phyloP scores from a whole-genome alignment of 2,113 vertebrate genomes.

The Odocoileus hemionus region DNA sequence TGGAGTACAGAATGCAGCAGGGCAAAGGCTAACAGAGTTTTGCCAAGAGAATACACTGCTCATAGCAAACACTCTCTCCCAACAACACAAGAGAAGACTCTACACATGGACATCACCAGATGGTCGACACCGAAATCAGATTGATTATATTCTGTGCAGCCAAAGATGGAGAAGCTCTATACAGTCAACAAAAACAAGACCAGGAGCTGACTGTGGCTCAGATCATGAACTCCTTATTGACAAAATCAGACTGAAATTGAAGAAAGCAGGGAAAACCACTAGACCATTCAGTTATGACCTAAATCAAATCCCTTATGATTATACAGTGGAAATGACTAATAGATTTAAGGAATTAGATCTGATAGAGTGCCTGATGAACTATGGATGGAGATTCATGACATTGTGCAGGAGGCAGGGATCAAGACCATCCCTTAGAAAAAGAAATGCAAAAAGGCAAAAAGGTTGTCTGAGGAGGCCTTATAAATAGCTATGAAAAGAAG shows the following conservation, averaged over 20 bases:
- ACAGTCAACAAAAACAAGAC: neutral
- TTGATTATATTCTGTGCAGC: neutral
- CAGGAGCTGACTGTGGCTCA: neutral
- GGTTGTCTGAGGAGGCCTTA: neutral
- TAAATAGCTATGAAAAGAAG: neutral
- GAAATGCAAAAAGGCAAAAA: neutral
- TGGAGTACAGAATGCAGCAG: neutral
- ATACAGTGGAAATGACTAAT: neutral
- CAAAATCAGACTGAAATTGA: neutral
- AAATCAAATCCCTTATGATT: neutral
- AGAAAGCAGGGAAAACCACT: neutral
- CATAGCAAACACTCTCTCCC: neutral
- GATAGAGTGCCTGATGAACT: neutral
- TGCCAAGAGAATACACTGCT: neutral
- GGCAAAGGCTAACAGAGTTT: neutral
- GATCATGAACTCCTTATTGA: neutral
- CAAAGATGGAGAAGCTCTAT: neutral
- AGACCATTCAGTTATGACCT: neutral
- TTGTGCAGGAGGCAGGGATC: neutral
- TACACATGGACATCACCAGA: neutral
- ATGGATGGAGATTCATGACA: neutral
- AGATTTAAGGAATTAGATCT: neutral
- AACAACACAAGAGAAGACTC: neutral
- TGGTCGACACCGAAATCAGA: fast-evolving
- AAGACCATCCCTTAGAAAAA: neutral